phyloP scores from a whole-genome alignment of 2,113 vertebrate species.

The Passer montanus region DNA sequence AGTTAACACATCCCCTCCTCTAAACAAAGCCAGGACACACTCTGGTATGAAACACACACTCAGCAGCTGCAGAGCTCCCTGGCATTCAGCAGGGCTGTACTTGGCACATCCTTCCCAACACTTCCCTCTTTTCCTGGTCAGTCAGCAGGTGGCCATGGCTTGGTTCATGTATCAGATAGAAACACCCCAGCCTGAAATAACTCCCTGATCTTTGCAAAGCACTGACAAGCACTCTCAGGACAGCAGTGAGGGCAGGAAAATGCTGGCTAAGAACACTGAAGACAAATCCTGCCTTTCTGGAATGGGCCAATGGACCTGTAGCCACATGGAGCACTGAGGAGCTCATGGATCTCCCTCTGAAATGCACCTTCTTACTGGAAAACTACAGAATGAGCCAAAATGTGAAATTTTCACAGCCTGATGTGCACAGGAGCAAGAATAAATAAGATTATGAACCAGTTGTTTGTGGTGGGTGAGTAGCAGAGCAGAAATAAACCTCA shows the following conservation, averaged over 20 bases:
- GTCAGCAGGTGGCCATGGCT: background rate
- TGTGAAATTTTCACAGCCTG: background rate
- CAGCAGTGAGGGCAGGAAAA: background rate
- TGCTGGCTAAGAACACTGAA: background rate
- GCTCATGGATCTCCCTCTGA: background rate
- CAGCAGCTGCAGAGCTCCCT: background rate
- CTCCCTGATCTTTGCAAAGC: background rate
- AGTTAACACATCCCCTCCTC: background rate
- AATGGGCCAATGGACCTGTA: background rate
- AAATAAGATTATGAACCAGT: background rate
- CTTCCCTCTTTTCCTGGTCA: background rate
- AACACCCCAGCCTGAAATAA: background rate
- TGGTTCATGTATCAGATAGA: background rate
- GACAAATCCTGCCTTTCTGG: background rate
- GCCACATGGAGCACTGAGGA: background rate
- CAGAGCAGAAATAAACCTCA: background rate
- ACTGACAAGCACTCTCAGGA: background rate
- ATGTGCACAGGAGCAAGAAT: background rate
- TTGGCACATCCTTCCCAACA: background rate
- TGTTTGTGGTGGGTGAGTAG: background rate
- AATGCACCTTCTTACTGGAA: background rate
- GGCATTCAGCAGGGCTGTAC: background rate
- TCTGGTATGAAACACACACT: background rate
- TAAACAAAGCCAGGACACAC: background rate
- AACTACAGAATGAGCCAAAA: background rate